Evolutionary conservation across 2,888 invertebrate genomes (phyloP).

Genomic region (Hyles lineata): DNA sequence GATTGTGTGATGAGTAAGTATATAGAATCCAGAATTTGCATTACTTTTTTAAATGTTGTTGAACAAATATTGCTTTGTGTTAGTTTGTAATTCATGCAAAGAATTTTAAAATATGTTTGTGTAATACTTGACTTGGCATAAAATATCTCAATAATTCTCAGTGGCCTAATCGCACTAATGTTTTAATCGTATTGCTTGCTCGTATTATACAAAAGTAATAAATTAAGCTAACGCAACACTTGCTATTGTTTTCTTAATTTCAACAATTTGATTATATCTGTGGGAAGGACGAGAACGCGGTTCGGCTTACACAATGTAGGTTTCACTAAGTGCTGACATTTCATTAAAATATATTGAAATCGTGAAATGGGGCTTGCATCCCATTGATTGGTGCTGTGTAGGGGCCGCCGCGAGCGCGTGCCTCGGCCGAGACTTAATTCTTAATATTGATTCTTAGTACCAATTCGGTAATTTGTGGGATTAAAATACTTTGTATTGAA

Average conservation of each 20-base stretch:
- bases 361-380: constrained; percentile 81
- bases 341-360: constrained; percentile 83
- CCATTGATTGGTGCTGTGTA: constrained; percentile 74
- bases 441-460: constrained; percentile 67
- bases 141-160: neutral
- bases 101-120: no score
- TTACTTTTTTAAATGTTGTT: no score
- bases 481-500: neutral
- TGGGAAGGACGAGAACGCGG: constrained; percentile 56
- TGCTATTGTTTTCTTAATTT: constrained; percentile 56
- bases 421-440: constrained; percentile 63
- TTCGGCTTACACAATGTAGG: constrained; percentile 71
- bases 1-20: no score
- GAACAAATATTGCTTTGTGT: no score
- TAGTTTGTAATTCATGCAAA: no score
- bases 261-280: constrained; percentile 52
- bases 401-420: constrained; percentile 60
- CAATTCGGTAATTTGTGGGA: neutral
- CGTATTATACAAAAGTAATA: constrained; percentile 29
- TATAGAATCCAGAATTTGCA: no score
- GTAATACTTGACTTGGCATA: no score
- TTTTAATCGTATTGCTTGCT: neutral
- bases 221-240: constrained; percentile 39
- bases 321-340: constrained; percentile 82
- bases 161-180: neutral